Evolutionary conservation across 2,888 invertebrate species (phyloP), one percentile per base, ranked within the genome.

Genomic region (Drosophila kanekoi): DNA sequence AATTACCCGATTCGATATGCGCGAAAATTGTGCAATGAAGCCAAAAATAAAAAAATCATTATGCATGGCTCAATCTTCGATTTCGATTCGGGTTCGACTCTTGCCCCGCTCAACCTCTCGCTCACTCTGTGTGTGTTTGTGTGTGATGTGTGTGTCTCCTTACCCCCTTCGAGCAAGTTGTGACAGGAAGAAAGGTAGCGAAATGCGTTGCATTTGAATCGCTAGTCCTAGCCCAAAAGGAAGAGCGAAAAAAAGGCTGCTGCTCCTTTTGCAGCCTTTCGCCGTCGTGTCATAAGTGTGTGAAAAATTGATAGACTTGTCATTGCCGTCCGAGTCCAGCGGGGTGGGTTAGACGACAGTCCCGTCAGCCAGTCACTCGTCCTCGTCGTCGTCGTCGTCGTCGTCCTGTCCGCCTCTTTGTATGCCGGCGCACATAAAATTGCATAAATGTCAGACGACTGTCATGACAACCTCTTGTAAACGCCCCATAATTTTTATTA

Each of bases 291-390:
- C 82, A 77, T 83, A 75, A 84, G 82, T 85, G 87, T 85, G 84
- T 84, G 87, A 85, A 79, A 87, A 79, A 83, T 87, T 87, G 87
- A 86, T 87, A 86, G 85, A 86, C 87, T 87, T 85, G 87, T 86
- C 87, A 87, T 56, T 72, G 53, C 41, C 40, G 41, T 14, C 20
- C 20, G 44, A 18, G 33, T 6, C 49, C 57, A 32, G 72, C 74
- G 76, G 81, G 81, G 83, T 82, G 79, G 77, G 51, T 77, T 68
- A 49, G 58, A 58, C 66, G 67, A 60, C 62, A 43, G 58, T 52
- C 57, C 38, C 52, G 44, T 53, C 28, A 28, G 28, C 54, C 41
- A 53, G 33, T 18, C 49, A 28, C 72, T 41, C 40, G 32, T 43
- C 14, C 45, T 33, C 59, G 41, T 54, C 49, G 28, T 57, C 20